Percentiles rank a stretch among this genome's conserved stretches.
phyloP scores from a whole-genome alignment of 1,140 invertebrate species.

The Neodiprion fabricii region DNA sequence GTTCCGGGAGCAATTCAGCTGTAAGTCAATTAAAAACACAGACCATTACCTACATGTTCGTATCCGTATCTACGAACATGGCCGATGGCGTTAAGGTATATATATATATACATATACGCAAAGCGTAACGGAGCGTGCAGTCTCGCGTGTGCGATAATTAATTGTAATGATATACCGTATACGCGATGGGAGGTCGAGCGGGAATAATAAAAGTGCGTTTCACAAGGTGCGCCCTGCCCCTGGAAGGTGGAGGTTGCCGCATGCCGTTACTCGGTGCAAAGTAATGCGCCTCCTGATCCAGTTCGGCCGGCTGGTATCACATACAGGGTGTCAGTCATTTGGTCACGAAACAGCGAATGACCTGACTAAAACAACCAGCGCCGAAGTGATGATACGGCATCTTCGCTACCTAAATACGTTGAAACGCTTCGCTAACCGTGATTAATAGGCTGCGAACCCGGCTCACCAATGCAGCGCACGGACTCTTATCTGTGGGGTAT shows the following conservation, averaged over 20 bases:
- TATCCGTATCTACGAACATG: too few species aligned
- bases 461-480: background rate
- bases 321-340: background rate
- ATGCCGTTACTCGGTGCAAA: background rate
- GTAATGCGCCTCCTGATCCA: background rate
- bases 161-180: conserved; percentile 40
- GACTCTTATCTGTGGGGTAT: too few species aligned
- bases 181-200: conserved; percentile 27
- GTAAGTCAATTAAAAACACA: too few species aligned
- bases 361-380: background rate
- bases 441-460: background rate
- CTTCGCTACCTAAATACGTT: too few species aligned
- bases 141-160: conserved; percentile 40
- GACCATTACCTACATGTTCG: too few species aligned
- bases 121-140: background rate
- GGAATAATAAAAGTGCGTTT: conserved; percentile 38
- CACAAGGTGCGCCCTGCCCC: conserved; percentile 29
- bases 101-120: background rate
- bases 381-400: background rate
- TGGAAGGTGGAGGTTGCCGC: background rate
- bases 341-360: conserved; percentile 30
- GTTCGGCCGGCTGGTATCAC: background rate
- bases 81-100: too few species aligned
- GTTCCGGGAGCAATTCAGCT: too few species aligned
- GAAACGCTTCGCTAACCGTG: conserved; percentile 8